Evolutionary conservation across 2,888 invertebrate species (phyloP).

Genomic region (Pediacus dermestoides): DNA sequence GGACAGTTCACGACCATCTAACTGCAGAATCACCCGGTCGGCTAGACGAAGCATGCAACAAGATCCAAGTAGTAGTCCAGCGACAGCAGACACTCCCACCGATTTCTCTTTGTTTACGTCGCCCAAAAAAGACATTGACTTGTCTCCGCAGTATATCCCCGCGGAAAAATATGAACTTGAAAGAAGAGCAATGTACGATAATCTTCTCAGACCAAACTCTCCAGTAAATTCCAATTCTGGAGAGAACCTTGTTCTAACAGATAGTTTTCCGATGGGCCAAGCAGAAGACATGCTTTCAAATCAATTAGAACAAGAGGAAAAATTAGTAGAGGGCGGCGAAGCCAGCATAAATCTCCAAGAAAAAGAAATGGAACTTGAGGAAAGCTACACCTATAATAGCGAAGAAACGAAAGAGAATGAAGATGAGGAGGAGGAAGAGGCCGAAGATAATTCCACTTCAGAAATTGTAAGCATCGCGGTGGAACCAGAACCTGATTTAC

Average conservation of each 20-base stretch:
- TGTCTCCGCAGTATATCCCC: slow-evolving; percentile 50
- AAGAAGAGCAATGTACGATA: slow-evolving; percentile 49
- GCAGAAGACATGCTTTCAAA: too few relatives aligned
- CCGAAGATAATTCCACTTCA: slow-evolving; percentile 6
- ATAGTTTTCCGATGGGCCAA: too few relatives aligned
- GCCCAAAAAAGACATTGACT: slow-evolving; percentile 39
- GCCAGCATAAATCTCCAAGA: slow-evolving; percentile 1
- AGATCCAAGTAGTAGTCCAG: slow-evolving; percentile 46
- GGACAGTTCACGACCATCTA: slow-evolving; percentile 36
- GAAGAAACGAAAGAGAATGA: slow-evolving; percentile 1
- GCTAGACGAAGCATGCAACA: slow-evolving; percentile 49
- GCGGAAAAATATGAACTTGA: slow-evolving; percentile 51
- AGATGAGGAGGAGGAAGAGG: slow-evolving; percentile 10
- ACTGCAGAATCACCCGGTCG: slow-evolving; percentile 47
- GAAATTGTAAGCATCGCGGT: slow-evolving; percentile 22
- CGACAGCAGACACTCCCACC: slow-evolving; percentile 42
- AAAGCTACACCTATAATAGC: slow-evolving; percentile 2
- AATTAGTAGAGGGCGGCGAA: too few relatives aligned
- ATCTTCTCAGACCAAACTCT: slow-evolving; percentile 43
- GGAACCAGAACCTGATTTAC: slow-evolving; percentile 22
- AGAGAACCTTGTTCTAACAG: slow-evolving; percentile 14
- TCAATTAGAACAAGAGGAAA: too few relatives aligned
- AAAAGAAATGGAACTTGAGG: slow-evolving; percentile 14
- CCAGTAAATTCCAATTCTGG: slow-evolving; percentile 25
- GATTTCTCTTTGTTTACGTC: slow-evolving; percentile 44